These are phyloP conservation scores for Vanessa atalanta DNA, from an alignment of 1,140 invertebrate genomes.

Conservation along the genomic window DNA sequence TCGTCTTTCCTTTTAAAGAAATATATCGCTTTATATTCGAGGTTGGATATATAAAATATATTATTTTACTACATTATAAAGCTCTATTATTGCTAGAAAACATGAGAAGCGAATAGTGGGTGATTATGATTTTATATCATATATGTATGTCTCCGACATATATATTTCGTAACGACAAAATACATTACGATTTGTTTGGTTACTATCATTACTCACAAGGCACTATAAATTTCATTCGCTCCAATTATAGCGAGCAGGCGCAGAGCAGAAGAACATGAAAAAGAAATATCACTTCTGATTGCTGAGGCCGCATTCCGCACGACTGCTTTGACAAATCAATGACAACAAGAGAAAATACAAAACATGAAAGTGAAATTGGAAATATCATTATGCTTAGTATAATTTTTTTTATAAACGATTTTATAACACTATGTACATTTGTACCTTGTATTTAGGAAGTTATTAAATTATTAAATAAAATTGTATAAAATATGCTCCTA, in stretches of 20 bases:
- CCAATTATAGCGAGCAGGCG: conserved; percentile 27
- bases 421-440: not conserved
- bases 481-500: too few relatives aligned
- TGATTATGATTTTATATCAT: too few relatives aligned
- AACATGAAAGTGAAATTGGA: conserved; percentile 5
- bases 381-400: not conserved
- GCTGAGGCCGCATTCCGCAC: conserved; percentile 10
- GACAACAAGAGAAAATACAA: conserved; percentile 8
- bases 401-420: not conserved
- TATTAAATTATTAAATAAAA: too few relatives aligned
- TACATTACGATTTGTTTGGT: not conserved
- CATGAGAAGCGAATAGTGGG: too few relatives aligned
- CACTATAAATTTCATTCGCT: conserved; percentile 28
- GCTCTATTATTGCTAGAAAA: too few relatives aligned
- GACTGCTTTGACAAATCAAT: conserved; percentile 21
- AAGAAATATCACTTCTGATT: conserved; percentile 23
- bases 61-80: too few relatives aligned
- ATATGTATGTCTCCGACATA: too few relatives aligned
- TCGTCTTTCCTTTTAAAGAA: too few relatives aligned
- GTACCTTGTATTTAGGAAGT: not conserved
- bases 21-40: too few relatives aligned
- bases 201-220: conserved; percentile 11
- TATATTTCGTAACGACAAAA: not conserved
- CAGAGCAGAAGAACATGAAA: conserved; percentile 15
- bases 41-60: too few relatives aligned